phyloP scores from a whole-genome alignment of 2,888 invertebrate genomes.

The Gibbula magus region DNA sequence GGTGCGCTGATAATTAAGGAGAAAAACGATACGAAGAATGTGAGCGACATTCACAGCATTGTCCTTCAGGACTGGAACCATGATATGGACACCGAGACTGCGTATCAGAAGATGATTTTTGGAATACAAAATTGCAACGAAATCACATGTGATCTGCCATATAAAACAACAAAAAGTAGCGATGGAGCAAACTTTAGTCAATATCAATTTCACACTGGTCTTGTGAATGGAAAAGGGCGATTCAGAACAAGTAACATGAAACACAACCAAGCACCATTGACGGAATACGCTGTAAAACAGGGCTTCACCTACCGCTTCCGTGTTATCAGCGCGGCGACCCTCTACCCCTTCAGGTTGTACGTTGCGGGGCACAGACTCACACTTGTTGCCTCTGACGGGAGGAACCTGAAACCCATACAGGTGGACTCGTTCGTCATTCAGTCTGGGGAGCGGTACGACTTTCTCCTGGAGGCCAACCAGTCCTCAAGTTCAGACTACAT shows the following conservation, averaged over 20 bases:
- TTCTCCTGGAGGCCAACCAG: conserved; percentile 40
- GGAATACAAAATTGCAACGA: conserved; percentile 20
- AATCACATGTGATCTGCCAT: neutral
- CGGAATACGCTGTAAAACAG: conserved; percentile 39
- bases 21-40: neutral
- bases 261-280: conserved; percentile 45
- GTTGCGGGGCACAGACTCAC: conserved; percentile 45
- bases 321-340: conserved; percentile 48
- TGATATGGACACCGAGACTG: conserved; percentile 33
- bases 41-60: conserved; percentile 20
- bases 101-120: conserved; percentile 29
- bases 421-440: conserved; percentile 49
- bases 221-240: conserved; percentile 54
- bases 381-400: conserved; percentile 48
- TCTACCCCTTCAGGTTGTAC: conserved; percentile 46
- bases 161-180: neutral
- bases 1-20: conserved; percentile 47
- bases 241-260: conserved; percentile 12
- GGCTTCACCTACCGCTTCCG: conserved; percentile 39
- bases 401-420: conserved; percentile 36
- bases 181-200: conserved; percentile 34
- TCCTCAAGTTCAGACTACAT: conserved; percentile 40
- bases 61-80: conserved; percentile 40
- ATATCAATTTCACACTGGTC: conserved; percentile 38
- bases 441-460: conserved; percentile 56